Evolutionary conservation across 2,797 vertebrate species (phyloP).

Genomic region (Sebastes steindachneri): DNA sequence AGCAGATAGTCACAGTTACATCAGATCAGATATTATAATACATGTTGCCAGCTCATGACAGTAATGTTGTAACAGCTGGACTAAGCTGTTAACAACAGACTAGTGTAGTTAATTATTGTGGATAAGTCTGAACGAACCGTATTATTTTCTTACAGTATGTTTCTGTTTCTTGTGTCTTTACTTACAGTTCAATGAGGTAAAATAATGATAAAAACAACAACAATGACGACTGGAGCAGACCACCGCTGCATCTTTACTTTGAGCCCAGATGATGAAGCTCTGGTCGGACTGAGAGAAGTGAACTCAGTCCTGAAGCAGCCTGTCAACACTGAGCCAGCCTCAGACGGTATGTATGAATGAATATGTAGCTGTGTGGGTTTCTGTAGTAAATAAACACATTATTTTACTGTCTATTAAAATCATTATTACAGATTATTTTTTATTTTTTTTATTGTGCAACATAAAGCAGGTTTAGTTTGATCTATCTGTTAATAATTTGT

Average conservation of each 20-base stretch:
- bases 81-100: not conserved
- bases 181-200: slow-evolving; percentile 1
- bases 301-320: slow-evolving; percentile 42
- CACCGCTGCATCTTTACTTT: slow-evolving; percentile 75
- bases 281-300: slow-evolving; percentile 72
- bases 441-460: too few relatives aligned
- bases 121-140: not conserved
- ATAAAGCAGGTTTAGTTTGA: too few relatives aligned
- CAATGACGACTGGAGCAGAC: slow-evolving; percentile 45
- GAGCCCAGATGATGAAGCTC: slow-evolving; percentile 52
- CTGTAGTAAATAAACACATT: not conserved
- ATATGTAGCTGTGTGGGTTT: not conserved
- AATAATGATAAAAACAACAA: not conserved
- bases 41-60: not conserved
- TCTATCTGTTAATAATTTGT: too few relatives aligned
- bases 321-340: not conserved
- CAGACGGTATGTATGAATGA: slow-evolving; percentile 35
- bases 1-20: not conserved
- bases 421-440: too few relatives aligned
- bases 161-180: not conserved
- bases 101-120: not conserved
- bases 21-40: not conserved
- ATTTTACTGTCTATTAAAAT: not conserved
- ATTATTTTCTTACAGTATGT: not conserved
- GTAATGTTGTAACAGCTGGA: not conserved